These are phyloP conservation scores for Palythoa grandiflora DNA, from an alignment of 92 coral and sea anemone genomes.

Conservation along the genomic window DNA sequence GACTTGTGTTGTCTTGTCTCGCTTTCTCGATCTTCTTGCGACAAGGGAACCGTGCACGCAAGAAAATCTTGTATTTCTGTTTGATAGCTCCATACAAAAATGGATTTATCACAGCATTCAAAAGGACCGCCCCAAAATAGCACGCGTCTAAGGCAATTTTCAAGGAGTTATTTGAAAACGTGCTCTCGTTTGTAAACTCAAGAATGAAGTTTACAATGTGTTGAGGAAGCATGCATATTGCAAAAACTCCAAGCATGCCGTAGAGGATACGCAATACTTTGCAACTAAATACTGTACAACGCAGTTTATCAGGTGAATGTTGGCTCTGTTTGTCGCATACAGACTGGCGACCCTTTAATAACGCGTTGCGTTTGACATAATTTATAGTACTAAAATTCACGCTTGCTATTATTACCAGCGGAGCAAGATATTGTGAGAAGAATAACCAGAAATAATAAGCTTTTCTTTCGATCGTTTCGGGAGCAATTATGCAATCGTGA, in stretches of 20 bases:
- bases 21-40: background rate
- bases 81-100: conserved; percentile 38
- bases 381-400: conserved; percentile 11
- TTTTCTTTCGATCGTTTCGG: background rate
- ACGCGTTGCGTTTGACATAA: conserved; percentile 12
- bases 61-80: background rate
- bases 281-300: conserved; percentile 26
- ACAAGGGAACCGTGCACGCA: background rate
- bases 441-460: conserved; percentile 18
- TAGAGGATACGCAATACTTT: conserved; percentile 19
- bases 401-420: conserved; percentile 2
- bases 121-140: conserved; percentile 18
- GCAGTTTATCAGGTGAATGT: background rate
- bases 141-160: background rate
- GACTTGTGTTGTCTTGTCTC: background rate
- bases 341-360: background rate
- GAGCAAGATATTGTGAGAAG: conserved; percentile 29
- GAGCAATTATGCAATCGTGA: conserved; percentile 12
- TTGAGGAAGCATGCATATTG: conserved; percentile 32
- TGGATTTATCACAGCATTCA: conserved; percentile 24
- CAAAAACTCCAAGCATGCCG: conserved; percentile 32
- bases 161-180: conserved; percentile 2
- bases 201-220: conserved; percentile 27
- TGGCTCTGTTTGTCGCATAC: background rate
- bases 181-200: conserved; percentile 20